These are phyloP conservation scores for Matsumyia berberina DNA, from an alignment of 2,888 invertebrate genomes.

Conservation along the genomic window DNA sequence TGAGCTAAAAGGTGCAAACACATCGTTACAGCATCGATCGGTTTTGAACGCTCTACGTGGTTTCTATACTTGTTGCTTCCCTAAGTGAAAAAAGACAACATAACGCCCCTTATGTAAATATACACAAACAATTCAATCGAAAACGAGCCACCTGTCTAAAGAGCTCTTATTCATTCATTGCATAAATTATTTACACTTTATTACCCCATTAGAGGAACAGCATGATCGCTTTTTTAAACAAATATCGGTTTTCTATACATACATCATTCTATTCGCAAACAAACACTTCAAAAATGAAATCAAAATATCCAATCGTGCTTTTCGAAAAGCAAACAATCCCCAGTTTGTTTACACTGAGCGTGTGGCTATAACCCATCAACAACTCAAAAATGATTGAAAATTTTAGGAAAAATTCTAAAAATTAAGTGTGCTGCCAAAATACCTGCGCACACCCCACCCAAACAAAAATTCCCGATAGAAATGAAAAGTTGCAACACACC, in stretches of 20 bases:
- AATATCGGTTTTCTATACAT: neutral
- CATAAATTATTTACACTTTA: no score
- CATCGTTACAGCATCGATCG: no score
- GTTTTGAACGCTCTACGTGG: no score
- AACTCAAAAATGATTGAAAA: neutral
- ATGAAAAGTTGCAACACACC: conserved; percentile 19
- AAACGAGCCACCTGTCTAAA: no score
- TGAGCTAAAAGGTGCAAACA: no score
- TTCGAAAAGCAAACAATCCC: conserved; percentile 1
- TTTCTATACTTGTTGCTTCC: no score
- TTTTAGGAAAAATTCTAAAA: neutral
- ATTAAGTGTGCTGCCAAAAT: conserved; percentile 25
- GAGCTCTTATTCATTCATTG: no score
- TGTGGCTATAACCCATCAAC: conserved; percentile 10
- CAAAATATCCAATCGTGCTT: neutral
- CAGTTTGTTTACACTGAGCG: conserved; percentile 9
- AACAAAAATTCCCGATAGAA: conserved; percentile 1
- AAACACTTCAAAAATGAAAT: conserved; percentile 4
- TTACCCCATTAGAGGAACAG: no score
- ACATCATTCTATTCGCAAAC: conserved; percentile 16
- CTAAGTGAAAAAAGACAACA: no score
- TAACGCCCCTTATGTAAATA: no score
- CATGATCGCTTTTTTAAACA: no score
- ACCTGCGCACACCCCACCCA: conserved; percentile 1
- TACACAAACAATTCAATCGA: no score